Conservation (phyloP, 1,140 invertebrate species). For the Zeugodacus cucurbitae region DNA sequence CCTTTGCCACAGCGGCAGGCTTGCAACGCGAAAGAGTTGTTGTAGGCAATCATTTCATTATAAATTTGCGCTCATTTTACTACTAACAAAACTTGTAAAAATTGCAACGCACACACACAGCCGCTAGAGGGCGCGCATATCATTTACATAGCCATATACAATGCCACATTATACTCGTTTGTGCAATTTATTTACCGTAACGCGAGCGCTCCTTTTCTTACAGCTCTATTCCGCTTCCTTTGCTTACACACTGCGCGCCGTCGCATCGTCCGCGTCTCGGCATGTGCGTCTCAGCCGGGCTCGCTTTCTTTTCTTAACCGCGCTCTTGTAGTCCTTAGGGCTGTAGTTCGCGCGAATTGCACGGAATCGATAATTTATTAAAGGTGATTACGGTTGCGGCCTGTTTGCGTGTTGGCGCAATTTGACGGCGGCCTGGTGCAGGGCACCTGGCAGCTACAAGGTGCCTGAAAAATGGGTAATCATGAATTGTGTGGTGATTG, state of each 20-base stretch:
- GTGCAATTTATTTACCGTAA: constrained; percentile 27
- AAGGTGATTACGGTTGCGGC: constrained; percentile 33
- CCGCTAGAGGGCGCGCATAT: neutral
- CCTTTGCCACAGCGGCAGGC: neutral
- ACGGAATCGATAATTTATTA: constrained; percentile 37
- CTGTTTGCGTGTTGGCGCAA: constrained; percentile 27
- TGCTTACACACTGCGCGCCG: neutral
- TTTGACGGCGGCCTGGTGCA: neutral
- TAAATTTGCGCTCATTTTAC: constrained; percentile 35
- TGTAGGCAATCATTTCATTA: constrained; percentile 32
- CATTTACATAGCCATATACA: neutral
- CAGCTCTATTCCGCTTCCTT: constrained; percentile 14
- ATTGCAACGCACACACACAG: neutral
- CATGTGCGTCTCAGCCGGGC: neutral
- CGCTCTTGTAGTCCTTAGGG: neutral
- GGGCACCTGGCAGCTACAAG: neutral
- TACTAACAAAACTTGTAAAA: constrained; percentile 22
- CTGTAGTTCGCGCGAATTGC: constrained; percentile 29
- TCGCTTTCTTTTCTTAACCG: neutral
- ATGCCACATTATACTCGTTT: neutral
- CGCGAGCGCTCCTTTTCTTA: neutral
- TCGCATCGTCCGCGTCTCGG: neutral
- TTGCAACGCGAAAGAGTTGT: neutral
- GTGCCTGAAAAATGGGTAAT: constrained; percentile 11
- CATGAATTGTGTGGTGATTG: constrained; percentile 4